phyloP scores from a whole-genome alignment of 2,888 invertebrate species.

The Phaedon cochleariae region DNA sequence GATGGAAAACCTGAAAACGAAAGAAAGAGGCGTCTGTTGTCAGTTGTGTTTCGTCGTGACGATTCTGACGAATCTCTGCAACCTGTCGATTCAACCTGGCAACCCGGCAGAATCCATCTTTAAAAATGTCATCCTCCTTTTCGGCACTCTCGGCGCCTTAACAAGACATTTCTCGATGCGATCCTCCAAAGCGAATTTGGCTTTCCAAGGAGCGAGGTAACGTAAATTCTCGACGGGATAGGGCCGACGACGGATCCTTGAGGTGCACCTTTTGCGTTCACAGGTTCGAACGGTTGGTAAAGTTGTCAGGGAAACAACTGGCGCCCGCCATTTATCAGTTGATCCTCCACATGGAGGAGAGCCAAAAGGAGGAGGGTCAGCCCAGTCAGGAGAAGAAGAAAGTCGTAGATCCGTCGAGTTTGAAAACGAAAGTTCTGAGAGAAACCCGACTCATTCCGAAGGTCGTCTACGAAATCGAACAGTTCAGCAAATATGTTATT shows the following conservation, averaged over 20 bases:
- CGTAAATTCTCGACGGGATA: too few species aligned
- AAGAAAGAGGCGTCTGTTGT: constrained; percentile 68
- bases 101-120: constrained; percentile 66
- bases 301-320: constrained; percentile 69
- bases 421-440: constrained; percentile 66
- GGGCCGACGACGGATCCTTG: too few species aligned
- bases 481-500: constrained; percentile 68
- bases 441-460: constrained; percentile 73
- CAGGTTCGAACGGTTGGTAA: constrained; percentile 68
- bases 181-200: constrained; percentile 62
- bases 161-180: constrained; percentile 69
- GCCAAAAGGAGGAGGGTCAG: constrained; percentile 56
- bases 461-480: constrained; percentile 72
- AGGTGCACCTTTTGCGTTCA: too few species aligned
- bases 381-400: constrained; percentile 52
- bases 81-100: constrained; percentile 65
- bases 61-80: constrained; percentile 64
- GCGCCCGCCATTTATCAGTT: constrained; percentile 67
- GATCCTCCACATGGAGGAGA: constrained; percentile 68
- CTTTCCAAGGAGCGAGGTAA: constrained; percentile 66
- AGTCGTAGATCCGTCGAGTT: constrained; percentile 47
- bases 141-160: constrained; percentile 65
- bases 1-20: constrained; percentile 62
- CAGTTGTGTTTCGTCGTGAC: constrained; percentile 67
- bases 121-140: constrained; percentile 66